Base-by-base conservation (phyloP, 2,113 vertebrate species). In the Herpetotheres cachinnans region DNA sequence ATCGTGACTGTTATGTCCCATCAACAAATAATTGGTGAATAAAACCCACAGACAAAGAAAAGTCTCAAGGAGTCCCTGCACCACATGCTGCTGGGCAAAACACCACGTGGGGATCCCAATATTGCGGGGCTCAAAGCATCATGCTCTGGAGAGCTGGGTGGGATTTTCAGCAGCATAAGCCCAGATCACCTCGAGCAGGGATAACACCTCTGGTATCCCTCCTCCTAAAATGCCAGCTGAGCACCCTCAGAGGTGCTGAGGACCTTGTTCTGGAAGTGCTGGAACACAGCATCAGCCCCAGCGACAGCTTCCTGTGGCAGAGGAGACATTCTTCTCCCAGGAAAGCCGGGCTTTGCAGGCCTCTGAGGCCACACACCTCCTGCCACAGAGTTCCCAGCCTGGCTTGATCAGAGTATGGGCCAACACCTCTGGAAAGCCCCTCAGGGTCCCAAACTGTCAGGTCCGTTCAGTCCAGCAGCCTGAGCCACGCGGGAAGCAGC, bases 291-390 rank as follows among this genome's bases (percentile, higher is more conserved):
- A 16, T 2, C 70, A 42, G 66, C 66, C 58, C 36, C 42, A 16
- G 7, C 3, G 1, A 19, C 32, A 29, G 44, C 11, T 8, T 47
- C 55, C 66, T 2, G 0, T 0, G 0, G 69, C 47, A 66, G 6
- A 26, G 15, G 24, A 47, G 24, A 25, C 3, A 6, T 13, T 70
- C 22, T 78, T 11, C 46, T 46, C 36, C 56, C 1, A 0, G 71
- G 27, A 65, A 32, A 46, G 18, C 13, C 9, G 10, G 6, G 11
- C 10, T 30, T 80, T 11, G 15, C 38, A 38, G 16, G 29, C 46
- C 24, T 83, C 36, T 0, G 1, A 46, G 46, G 14, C 26, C 5
- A 0, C 27, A 18, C 52, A 47, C 16, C 29, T 50, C 59, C 65
- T 46, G 27, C 9, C 36, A 2, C 0, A 0, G 46, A 78, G 29